Conservation (phyloP, 1,140 invertebrate genomes). For the Hormaphis cornu region DNA sequence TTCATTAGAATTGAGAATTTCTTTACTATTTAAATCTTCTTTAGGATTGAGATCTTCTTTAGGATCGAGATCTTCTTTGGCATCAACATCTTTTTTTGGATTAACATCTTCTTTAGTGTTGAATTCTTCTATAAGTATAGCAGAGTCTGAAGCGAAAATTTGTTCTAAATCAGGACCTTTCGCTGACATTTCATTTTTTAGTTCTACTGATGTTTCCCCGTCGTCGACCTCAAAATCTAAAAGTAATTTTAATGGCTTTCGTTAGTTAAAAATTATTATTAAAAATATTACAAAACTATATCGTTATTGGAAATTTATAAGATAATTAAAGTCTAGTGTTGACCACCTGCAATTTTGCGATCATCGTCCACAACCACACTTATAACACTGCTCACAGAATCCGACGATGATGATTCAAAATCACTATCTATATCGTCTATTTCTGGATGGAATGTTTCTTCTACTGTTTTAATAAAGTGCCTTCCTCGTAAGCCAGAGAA, state of each 20-base stretch:
- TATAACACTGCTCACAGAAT: slow-evolving; percentile 75
- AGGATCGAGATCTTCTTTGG: too few species aligned
- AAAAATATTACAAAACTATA: too few species aligned
- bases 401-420: slow-evolving; percentile 74
- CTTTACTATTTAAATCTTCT: background rate
- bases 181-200: background rate
- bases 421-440: slow-evolving; percentile 83
- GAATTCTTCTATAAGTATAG: background rate
- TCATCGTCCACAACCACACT: slow-evolving; percentile 46
- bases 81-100: too few species aligned
- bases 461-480: slow-evolving; percentile 40
- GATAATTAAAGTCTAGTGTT: too few species aligned
- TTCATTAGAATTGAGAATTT: background rate
- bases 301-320: too few species aligned
- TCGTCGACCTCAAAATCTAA: background rate
- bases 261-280: too few species aligned
- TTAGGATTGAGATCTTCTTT: background rate
- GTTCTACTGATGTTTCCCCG: background rate
- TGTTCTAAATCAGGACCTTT: background rate
- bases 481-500: slow-evolving; percentile 24
- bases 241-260: background rate
- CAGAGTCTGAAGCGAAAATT: background rate
- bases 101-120: too few species aligned
- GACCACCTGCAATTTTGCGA: background rate
- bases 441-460: slow-evolving; percentile 78